These are phyloP conservation scores for Poeciliopsis retropinna DNA, from an alignment of 2,113 vertebrate species.

Conservation along the genomic window DNA sequence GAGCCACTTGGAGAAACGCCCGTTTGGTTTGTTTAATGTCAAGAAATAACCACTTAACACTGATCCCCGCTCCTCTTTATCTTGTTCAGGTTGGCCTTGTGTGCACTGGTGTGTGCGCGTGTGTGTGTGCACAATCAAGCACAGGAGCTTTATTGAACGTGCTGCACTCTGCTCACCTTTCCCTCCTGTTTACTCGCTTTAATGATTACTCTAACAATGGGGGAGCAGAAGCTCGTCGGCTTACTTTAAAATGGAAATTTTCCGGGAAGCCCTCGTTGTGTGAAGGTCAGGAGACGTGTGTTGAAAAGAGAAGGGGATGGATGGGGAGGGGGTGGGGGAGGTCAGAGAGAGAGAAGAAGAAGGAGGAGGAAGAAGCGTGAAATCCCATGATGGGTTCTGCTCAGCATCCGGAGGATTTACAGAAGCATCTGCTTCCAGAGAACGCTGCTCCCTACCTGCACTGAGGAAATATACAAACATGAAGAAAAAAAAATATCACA, in stretches of 20 bases:
- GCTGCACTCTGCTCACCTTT: constrained; percentile 51
- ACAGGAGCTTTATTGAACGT: constrained; percentile 53
- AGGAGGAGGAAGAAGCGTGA: constrained; percentile 16
- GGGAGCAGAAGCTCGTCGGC: constrained; percentile 24
- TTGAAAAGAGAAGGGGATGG: constrained; percentile 34
- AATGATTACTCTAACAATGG: constrained; percentile 45
- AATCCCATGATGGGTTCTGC: constrained; percentile 56
- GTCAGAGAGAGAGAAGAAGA: constrained; percentile 12
- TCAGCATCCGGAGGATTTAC: constrained; percentile 58
- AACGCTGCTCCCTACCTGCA: constrained; percentile 22
- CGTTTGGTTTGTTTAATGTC: constrained; percentile 53
- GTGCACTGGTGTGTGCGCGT: background rate
- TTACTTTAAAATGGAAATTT: constrained; percentile 33
- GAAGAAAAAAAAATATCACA: background rate
- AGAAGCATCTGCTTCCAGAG: constrained; percentile 30
- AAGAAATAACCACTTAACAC: constrained; percentile 48
- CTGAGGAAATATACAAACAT: constrained; percentile 31
- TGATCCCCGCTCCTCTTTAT: constrained; percentile 38
- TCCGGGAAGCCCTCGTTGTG: background rate
- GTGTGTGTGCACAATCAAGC: constrained; percentile 35
- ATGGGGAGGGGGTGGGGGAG: background rate
- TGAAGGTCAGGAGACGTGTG: constrained; percentile 22
- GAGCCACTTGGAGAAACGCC: constrained; percentile 50
- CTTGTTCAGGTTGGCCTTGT: constrained; percentile 45
- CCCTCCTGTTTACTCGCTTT: constrained; percentile 65